phyloP scores from a whole-genome alignment of 2,797 vertebrate genomes.

The Trichosurus vulpecula region DNA sequence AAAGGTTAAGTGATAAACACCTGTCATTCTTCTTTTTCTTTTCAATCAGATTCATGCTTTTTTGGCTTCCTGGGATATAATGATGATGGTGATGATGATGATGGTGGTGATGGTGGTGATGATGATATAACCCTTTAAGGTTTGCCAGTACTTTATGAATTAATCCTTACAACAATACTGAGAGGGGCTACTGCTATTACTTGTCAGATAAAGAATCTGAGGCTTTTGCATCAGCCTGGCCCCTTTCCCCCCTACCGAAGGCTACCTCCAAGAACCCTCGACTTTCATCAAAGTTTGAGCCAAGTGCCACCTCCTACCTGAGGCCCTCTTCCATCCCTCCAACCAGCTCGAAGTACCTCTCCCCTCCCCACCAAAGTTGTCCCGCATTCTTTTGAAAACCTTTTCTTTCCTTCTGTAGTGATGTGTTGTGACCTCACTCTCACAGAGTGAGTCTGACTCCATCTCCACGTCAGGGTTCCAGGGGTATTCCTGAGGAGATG shows the following conservation, averaged over 20 bases:
- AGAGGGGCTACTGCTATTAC: not conserved
- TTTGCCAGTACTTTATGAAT: not conserved
- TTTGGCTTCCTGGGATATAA: not conserved
- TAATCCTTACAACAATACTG: not conserved
- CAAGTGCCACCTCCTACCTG: not conserved
- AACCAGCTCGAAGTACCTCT: not conserved
- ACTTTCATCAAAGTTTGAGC: not conserved
- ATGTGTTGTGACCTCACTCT: not conserved
- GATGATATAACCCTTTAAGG: not conserved
- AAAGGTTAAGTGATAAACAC: conserved; percentile 73
- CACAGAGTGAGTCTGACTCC: too few species aligned
- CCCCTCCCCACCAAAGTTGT: not conserved
- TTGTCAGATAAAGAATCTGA: not conserved
- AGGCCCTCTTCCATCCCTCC: not conserved
- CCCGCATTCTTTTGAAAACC: not conserved
- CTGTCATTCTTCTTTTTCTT: not conserved
- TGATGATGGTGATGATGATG: too few species aligned
- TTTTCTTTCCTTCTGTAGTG: not conserved
- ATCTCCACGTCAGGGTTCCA: not conserved
- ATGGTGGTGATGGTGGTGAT: too few species aligned
- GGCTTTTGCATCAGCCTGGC: not conserved
- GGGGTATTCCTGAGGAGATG: not conserved
- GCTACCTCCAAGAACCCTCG: not conserved
- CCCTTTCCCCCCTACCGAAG: not conserved
- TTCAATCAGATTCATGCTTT: not conserved